These are phyloP conservation scores for Ptycholaimellus sp. DNA, from an alignment of 2,888 invertebrate genomes.

Conservation along the genomic window DNA sequence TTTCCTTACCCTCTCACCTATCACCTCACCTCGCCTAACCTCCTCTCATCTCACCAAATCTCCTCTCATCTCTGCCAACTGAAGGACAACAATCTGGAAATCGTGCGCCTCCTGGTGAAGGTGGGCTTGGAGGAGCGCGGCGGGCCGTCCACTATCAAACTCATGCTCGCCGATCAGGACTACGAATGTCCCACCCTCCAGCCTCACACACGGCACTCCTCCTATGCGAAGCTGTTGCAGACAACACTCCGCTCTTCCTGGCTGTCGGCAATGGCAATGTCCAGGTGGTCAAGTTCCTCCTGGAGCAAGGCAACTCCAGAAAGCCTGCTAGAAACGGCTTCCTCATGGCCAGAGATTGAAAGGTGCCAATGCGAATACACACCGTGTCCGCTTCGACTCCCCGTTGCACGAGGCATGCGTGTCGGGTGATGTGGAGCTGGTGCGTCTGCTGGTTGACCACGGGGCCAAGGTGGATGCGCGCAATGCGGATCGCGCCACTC, in stretches of 20 bases:
- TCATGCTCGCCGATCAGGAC: constrained; percentile 49
- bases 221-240: too few relatives aligned
- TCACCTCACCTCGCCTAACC: too few relatives aligned
- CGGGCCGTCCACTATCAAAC: too few relatives aligned
- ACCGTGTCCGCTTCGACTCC: constrained; percentile 48
- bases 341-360: background rate
- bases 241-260: constrained; percentile 56
- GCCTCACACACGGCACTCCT: too few relatives aligned
- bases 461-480: constrained; percentile 28
- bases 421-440: constrained; percentile 24
- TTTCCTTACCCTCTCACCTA: too few relatives aligned
- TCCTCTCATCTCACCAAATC: too few relatives aligned
- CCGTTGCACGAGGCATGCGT: constrained; percentile 50
- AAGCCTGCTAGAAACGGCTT: too few relatives aligned
- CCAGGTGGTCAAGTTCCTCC: constrained; percentile 46
- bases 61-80: too few relatives aligned
- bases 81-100: too few relatives aligned
- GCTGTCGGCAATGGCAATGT: constrained; percentile 64
- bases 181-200: too few relatives aligned
- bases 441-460: constrained; percentile 21
- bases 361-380: constrained; percentile 47
- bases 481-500: constrained; percentile 28
- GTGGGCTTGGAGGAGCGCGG: too few relatives aligned
- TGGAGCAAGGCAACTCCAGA: constrained; percentile 43
- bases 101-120: too few relatives aligned